Base-by-base conservation (phyloP, 2,797 vertebrate species). In the Glossophaga mutica region DNA sequence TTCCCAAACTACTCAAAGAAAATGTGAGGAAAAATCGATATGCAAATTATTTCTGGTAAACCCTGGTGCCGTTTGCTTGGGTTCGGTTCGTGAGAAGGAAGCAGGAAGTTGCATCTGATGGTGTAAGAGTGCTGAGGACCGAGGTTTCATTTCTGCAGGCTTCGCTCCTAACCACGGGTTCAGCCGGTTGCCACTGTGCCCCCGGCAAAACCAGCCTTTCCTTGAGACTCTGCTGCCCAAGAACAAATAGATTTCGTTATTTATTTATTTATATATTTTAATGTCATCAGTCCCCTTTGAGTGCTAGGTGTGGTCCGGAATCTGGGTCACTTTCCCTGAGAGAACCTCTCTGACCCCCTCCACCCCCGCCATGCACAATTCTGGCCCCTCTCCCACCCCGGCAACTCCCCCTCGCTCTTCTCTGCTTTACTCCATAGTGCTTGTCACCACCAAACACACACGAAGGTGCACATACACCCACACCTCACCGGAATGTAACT, bases 81-180 rank as follows among this genome's bases (percentile, higher is more conserved):
- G 24, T 86, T 59, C 55, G 39, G 57, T 88, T 67, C 62, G 29
- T 9, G 65, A 89, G 83, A 96, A 94, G 86, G 85, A 96, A 96
- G 29, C 48, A 86, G 62, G 92, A 34, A 78, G 29, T 82, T 76
- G 67, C 52, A 39, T 82, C 89, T 77, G 76, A 71, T 19, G 34
- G 44, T 26, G 68, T 81, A 14, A 74, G 39, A 73, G 19, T 46
- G 52, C 86, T 87, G 65, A 93, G 22, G 32, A 9, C 19, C 7
- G n/a, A 68, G n/a, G 74, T 94, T 97, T 97, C 83, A 0, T 93
- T 94, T 95, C 89, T 86, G 82, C 55, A 46, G 44, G 22, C 68
- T 50, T 1, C 0, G 3, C 12, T 46, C 74, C 14, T 3, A 86
- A 57, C 48, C 39, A 52, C 48, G 44, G 42, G 0, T 1, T 57